Evolutionary conservation across 2,113 vertebrate species (phyloP), one percentile per base, ranked within the genome.

Genomic region (Aphyosemion australe): DNA sequence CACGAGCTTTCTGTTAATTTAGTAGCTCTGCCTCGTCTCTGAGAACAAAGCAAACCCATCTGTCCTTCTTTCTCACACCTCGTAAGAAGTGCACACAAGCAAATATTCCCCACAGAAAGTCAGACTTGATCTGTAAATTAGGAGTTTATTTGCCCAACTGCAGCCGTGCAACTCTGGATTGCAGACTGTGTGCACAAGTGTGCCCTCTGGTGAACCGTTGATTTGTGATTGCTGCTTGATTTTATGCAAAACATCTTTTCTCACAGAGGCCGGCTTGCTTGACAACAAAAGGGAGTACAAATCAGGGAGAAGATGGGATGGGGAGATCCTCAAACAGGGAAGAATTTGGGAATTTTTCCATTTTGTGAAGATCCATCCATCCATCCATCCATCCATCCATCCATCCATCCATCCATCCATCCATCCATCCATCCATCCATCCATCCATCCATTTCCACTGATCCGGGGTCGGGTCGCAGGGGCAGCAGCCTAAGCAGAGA

Each of bases 141-240:
- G 74, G 26, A 49, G 78, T 82, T 59, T 57, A 63, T 73, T 85
- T 75, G 65, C 58, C 77, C 21, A 62, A 69, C 60, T 76, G 63
- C 78, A 65, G 73, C 65, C 75, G 66, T 52, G 60, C 72, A 34
- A 64, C 74, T 74, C 56, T 65, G 72, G 77, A 81, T 87, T 46
- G 55, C 82, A 56, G 63, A 58, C 76, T 60, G 73, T 81, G 65
- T 84, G 65, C 61, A 73, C 61, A 64, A 70, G 60, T 71, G 76
- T 77, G 82, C 70, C 81, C 82, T 87, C 74, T 80, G 71, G 72
- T 70, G 67, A 60, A 61, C 70, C 65, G 60, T 69, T 54, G 66
- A 77, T 84, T 67, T 76, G 55, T 59, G 53, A 81, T 42, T n/a
- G 14, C 78, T 80, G 48, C 68, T 83, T 74, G 76, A 70, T 68